Evolutionary conservation across 2,888 invertebrate species (phyloP), one percentile per base, ranked within the genome.

Genomic region (Himalopsyche japonica): DNA sequence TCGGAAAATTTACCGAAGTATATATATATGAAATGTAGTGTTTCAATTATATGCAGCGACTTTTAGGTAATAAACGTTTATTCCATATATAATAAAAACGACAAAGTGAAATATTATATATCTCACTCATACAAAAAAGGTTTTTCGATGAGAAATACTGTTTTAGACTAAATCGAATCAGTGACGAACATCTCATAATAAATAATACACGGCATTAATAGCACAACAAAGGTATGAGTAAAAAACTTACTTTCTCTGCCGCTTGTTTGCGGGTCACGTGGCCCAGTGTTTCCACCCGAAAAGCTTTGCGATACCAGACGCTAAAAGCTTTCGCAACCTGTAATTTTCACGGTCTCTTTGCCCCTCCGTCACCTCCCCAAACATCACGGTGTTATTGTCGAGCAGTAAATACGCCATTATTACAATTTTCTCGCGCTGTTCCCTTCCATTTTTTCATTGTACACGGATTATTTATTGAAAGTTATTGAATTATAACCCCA

Each of bases 401-500:
- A 37, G 64, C 57, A 24, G 32, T 49, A 77, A 80, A 80, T 76
- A 80, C 30, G 18, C 77, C 76, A 76, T 80, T 83, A 80, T 83
- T 18, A 80, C 80, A 80, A 83, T 80, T 83, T 82, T 37, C 64
- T 64, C 82, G 49, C 79, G 82, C 49, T 80, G 37, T 77, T 77
- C 57, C 20, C 57, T 79, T 47, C 49, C 43, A 20, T 80, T 79
- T 83, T 64, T 48, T 34, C 48, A 76, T 76, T 82, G 77, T 76
- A 49, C n/a, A 76, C 79, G 30, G 77, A 76, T 83, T 83, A 80
- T 81, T 83, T 83, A 80, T 80, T 70, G 48, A 70, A 30, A 30
- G 64, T 84, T 84, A 84, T 84, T 84, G 81, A 84, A 81, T 84
- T 81, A 84, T 48, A 48, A 47, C 80, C 84, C 84, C 79, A 18